phyloP scores from a whole-genome alignment of 2,888 invertebrate genomes.

The Elgonia sp. region DNA sequence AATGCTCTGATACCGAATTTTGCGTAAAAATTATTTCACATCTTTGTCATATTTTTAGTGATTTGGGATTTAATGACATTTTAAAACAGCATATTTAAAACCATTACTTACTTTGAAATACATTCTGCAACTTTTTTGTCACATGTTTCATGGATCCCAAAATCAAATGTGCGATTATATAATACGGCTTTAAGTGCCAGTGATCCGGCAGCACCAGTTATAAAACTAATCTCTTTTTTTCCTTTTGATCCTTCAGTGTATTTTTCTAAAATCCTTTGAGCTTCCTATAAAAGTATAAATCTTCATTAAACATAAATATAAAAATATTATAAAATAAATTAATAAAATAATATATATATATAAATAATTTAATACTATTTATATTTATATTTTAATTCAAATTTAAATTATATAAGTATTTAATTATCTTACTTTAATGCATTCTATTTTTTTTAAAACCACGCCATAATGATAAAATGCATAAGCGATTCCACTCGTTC shows the following conservation, averaged over 20 bases:
- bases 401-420: too few species aligned
- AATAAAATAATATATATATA: not conserved
- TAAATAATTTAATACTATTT: too few species aligned
- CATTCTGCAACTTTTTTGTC: constrained; percentile 87
- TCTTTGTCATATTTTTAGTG: too few species aligned
- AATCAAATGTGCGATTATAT: constrained; percentile 81
- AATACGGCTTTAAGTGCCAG: constrained; percentile 89
- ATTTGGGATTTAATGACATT: too few species aligned
- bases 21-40: too few species aligned
- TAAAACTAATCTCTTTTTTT: constrained; percentile 89
- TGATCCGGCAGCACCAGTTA: constrained; percentile 91
- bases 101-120: constrained; percentile 87
- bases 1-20: too few species aligned
- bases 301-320: not conserved
- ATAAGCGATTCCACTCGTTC: constrained; percentile 91
- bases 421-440: constrained; percentile 81
- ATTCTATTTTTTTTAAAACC: constrained; percentile 80
- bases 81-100: not conserved
- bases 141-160: constrained; percentile 44
- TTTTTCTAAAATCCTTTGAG: constrained; percentile 49
- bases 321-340: not conserved
- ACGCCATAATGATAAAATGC: constrained; percentile 88
- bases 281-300: constrained; percentile 37
- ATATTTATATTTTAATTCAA: too few species aligned
- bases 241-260: constrained; percentile 86